A percentile compares a stretch with the other conserved stretches of the same genome.
Conservation (phyloP, 2,888 invertebrate species). For the Plebejus argus region DNA sequence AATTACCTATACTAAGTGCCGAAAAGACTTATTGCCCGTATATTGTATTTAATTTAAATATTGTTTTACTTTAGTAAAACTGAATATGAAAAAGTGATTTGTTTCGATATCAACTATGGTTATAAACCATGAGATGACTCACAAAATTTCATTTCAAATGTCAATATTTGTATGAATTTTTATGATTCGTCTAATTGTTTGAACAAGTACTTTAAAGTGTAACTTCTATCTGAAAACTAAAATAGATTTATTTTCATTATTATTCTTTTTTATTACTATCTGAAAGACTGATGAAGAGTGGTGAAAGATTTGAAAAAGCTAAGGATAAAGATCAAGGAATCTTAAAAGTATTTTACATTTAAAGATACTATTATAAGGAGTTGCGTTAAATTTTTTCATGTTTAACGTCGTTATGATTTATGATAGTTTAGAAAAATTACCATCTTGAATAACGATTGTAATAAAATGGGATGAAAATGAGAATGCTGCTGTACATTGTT, state of each 20-base stretch:
- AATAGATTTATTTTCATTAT: slow-evolving; percentile 4
- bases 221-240: slow-evolving; percentile 17
- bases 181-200: background rate
- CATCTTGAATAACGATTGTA: background rate
- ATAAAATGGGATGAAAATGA: slow-evolving; percentile 22
- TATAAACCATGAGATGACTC: background rate
- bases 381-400: too few relatives aligned
- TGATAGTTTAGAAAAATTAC: too few relatives aligned
- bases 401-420: too few relatives aligned
- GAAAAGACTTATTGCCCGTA: background rate
- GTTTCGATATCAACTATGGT: background rate
- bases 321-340: background rate
- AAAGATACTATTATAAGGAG: too few relatives aligned
- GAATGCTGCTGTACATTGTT: background rate
- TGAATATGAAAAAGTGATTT: background rate
- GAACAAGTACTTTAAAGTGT: background rate
- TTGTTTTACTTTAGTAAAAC: background rate
- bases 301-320: background rate
- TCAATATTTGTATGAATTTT: background rate
- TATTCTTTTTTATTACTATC: slow-evolving; percentile 3
- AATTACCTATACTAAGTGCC: background rate
- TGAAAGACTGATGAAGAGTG: background rate
- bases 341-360: background rate
- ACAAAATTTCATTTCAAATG: background rate
- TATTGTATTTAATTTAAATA: background rate